phyloP scores from a whole-genome alignment of 2,888 invertebrate genomes.

The Anoncus sp. region DNA sequence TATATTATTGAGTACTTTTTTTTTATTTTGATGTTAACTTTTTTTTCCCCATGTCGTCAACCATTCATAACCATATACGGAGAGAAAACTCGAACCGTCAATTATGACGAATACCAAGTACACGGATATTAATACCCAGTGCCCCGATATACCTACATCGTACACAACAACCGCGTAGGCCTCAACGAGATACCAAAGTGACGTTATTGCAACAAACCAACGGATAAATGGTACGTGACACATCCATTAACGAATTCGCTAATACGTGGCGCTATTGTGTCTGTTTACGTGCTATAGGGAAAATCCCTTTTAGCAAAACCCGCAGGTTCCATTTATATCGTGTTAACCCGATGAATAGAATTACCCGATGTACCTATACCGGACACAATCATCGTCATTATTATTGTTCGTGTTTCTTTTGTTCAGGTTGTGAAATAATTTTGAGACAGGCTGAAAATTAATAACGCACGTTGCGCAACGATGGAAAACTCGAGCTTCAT shows the following conservation, averaged over 20 bases:
- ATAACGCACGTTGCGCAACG: not conserved
- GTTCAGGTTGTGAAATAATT: not conserved
- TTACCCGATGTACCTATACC: too few species aligned
- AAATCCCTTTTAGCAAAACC: not conserved
- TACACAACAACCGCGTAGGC: not conserved
- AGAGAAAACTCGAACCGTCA: slow-evolving; percentile 32
- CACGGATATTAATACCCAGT: not conserved
- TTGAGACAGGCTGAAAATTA: too few species aligned
- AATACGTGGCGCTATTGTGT: slow-evolving; percentile 21
- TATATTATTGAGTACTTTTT: too few species aligned
- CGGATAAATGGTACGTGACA: slow-evolving; percentile 28
- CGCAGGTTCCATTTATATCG: not conserved
- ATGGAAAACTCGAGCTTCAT: not conserved
- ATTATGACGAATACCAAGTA: slow-evolving; percentile 36
- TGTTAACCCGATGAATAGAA: not conserved
- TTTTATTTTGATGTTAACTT: too few species aligned
- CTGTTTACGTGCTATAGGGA: not conserved
- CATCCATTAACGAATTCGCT: slow-evolving; percentile 34
- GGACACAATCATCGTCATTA: not conserved
- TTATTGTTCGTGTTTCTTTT: not conserved
- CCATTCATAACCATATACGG: too few species aligned
- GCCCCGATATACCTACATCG: not conserved
- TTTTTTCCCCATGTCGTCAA: too few species aligned
- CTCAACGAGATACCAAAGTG: not conserved
- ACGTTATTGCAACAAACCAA: slow-evolving; percentile 21